These are phyloP conservation scores for Cochlearius cochlearius DNA, from an alignment of 2,113 vertebrate species.

Conservation along the genomic window DNA sequence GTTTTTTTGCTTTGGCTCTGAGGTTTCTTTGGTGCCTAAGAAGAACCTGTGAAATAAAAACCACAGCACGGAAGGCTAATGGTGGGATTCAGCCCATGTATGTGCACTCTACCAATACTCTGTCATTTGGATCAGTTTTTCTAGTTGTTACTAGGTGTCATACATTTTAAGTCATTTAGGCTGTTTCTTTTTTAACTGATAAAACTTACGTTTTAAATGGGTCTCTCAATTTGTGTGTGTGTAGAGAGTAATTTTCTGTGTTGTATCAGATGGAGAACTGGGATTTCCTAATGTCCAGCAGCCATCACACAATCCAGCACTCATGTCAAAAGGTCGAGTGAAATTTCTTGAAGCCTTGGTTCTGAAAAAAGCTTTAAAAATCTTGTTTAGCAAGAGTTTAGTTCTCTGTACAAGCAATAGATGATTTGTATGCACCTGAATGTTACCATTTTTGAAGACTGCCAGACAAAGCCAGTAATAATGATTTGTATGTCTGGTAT, in stretches of 20 bases:
- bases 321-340: background rate
- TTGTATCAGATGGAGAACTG: background rate
- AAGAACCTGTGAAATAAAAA: background rate
- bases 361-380: background rate
- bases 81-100: background rate
- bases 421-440: conserved; percentile 26
- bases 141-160: background rate
- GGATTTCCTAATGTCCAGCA: background rate
- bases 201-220: background rate
- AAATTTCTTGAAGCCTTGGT: background rate
- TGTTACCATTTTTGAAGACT: conserved; percentile 2
- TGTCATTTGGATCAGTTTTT: background rate
- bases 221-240: background rate
- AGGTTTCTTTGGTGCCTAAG: background rate
- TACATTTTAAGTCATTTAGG: background rate
- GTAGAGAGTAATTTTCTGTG: background rate
- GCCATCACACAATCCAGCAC: background rate
- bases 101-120: background rate
- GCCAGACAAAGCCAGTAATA: conserved; percentile 33
- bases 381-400: background rate
- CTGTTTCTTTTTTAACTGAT: background rate
- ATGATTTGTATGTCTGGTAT: conserved; percentile 43
- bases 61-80: background rate
- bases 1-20: background rate
- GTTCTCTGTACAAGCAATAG: background rate